Conservation (phyloP, 2,797 vertebrate species). For the Chelmon rostratus region DNA sequence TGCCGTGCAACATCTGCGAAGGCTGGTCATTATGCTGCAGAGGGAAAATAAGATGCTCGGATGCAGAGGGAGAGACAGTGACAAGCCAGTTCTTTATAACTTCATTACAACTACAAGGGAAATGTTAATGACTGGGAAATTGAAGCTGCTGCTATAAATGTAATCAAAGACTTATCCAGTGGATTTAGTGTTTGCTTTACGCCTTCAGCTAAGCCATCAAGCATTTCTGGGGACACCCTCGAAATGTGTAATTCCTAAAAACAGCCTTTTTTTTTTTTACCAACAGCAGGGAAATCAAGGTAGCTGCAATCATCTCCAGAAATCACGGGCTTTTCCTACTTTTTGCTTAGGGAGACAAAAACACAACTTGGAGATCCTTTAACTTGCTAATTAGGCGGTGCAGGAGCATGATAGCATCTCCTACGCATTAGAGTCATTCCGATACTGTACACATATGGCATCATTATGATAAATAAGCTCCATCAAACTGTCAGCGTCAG, state of each 20-base stretch:
- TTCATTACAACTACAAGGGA: conserved; percentile 41
- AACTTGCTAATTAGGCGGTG: conserved; percentile 66
- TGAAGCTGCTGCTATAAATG: conserved; percentile 35
- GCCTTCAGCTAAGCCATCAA: conserved; percentile 17
- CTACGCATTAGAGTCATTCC: conserved; percentile 47
- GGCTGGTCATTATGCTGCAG: conserved; percentile 36
- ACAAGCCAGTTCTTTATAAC: conserved; percentile 37
- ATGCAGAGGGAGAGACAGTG: conserved; percentile 22
- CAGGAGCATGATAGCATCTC: conserved; percentile 30
- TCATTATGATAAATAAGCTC: conserved; percentile 71
- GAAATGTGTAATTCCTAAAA: conserved; percentile 32
- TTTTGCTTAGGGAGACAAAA: conserved; percentile 67
- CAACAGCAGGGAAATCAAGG: conserved; percentile 51
- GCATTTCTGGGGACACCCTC: conserved; percentile 33
- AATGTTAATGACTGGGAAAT: conserved; percentile 37
- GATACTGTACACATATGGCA: conserved; percentile 50
- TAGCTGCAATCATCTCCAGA: conserved; percentile 54
- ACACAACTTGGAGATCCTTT: conserved; percentile 38
- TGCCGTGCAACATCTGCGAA: conserved; percentile 51
- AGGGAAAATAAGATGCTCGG: conserved; percentile 44
- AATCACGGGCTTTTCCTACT: conserved; percentile 41
- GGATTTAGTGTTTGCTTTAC: conserved; percentile 35
- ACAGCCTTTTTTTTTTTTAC: conserved; percentile 29
- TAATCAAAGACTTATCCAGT: conserved; percentile 42
- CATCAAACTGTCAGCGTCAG: conserved; percentile 71